These are phyloP conservation scores for Percina caprodes DNA, from an alignment of 2,113 vertebrate genomes.

Conservation along the genomic window DNA sequence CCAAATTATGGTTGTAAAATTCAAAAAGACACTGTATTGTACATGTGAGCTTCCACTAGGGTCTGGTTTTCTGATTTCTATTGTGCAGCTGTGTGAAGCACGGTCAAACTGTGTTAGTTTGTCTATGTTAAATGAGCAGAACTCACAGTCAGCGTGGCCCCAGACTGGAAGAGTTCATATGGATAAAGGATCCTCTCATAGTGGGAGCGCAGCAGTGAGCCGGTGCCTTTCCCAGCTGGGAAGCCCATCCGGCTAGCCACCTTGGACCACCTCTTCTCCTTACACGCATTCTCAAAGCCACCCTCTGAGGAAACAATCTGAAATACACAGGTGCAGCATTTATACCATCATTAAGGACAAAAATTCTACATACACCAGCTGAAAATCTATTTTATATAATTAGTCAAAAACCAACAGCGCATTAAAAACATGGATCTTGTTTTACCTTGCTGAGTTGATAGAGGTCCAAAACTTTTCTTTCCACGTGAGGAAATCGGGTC, in stretches of 20 bases:
- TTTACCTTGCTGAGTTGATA: conserved; percentile 96
- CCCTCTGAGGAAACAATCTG: conserved; percentile 95
- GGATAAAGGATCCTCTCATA: conserved; percentile 97
- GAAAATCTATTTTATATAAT: neutral
- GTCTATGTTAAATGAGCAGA: neutral
- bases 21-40: neutral
- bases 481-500: conserved; percentile 95
- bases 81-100: neutral
- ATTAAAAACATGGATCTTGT: neutral
- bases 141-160: conserved; percentile 94
- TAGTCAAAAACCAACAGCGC: neutral
- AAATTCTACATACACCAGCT: too few relatives aligned
- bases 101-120: neutral
- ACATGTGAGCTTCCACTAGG: too few relatives aligned
- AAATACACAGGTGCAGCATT: conserved; percentile 43
- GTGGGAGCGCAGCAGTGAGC: conserved; percentile 93
- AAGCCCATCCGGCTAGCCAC: conserved; percentile 93
- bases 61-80: neutral
- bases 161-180: conserved; percentile 98
- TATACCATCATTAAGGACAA: neutral
- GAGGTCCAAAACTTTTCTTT: conserved; percentile 94
- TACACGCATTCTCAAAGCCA: conserved; percentile 94
- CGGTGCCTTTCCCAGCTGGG: conserved; percentile 92
- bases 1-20: neutral
- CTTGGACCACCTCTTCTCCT: conserved; percentile 97